Percentiles rank a stretch among this genome's conserved stretches.
phyloP scores from a whole-genome alignment of 2,797 vertebrate genomes.

The Varecia variegata region DNA sequence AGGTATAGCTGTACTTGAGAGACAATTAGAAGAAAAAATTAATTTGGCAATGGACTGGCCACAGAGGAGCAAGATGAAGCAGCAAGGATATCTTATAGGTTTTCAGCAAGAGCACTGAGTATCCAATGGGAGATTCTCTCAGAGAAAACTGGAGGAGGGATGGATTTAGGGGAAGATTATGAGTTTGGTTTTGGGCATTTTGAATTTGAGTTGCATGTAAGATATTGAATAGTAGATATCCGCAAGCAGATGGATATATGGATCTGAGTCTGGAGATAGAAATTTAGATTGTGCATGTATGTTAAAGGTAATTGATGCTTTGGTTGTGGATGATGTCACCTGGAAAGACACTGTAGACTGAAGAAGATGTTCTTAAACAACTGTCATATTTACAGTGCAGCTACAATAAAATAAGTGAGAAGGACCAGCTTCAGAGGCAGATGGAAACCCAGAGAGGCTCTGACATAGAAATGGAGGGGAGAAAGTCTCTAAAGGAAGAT shows the following conservation, averaged over 20 bases:
- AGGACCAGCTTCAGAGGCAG: background rate
- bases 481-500: background rate
- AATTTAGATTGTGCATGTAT: background rate
- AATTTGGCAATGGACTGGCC: background rate
- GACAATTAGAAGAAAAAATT: background rate
- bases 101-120: background rate
- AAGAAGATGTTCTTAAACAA: background rate
- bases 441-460: background rate
- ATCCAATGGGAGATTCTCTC: background rate
- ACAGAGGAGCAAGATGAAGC: no score
- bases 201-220: background rate
- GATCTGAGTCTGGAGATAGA: background rate
- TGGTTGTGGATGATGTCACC: background rate
- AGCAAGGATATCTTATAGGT: no score
- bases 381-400: background rate
- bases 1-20: background rate
- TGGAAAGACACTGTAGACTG: background rate
- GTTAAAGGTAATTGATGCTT: background rate
- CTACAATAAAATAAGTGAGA: background rate
- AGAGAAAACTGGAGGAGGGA: background rate
- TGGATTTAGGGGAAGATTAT: background rate
- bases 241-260: background rate
- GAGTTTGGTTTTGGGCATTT: background rate
- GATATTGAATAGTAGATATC: background rate
- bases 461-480: background rate